Percentiles rank a stretch among this genome's conserved stretches.
Evolutionary conservation across 2,888 invertebrate genomes (phyloP).

Genomic region (Leptogaster cylindrica): DNA sequence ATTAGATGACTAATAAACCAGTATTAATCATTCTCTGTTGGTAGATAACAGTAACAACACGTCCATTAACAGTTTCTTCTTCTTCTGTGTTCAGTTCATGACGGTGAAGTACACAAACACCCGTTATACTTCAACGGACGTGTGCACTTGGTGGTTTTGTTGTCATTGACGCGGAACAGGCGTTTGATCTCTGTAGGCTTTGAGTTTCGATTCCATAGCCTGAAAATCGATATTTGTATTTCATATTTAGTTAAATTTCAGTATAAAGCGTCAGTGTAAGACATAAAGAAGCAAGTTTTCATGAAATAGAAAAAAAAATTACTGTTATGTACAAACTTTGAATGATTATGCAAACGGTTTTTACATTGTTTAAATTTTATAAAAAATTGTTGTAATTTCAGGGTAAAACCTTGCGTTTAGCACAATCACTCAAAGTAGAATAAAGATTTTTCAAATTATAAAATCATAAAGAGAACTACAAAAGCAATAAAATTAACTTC

Average conservation of each 20-base stretch:
- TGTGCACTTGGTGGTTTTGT: conserved; percentile 50
- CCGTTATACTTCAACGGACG: conserved; percentile 46
- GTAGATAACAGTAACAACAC: too few species aligned
- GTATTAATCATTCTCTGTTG: conserved; percentile 37
- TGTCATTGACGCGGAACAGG: conserved; percentile 60
- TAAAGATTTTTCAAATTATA: too few species aligned
- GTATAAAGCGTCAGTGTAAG: not conserved
- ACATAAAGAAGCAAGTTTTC: not conserved
- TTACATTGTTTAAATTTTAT: too few species aligned
- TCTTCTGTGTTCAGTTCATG: not conserved
- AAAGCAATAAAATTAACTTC: too few species aligned
- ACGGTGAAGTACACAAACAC: conserved; percentile 39
- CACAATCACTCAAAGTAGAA: too few species aligned
- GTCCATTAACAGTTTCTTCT: not conserved
- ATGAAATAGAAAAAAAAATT: not conserved
- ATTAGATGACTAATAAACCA: conserved; percentile 35
- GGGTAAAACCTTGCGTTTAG: too few species aligned
- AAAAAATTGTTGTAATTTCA: too few species aligned
- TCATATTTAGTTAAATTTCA: not conserved
- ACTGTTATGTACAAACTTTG: too few species aligned
- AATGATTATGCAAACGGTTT: too few species aligned
- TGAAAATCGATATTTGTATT: conserved; percentile 50
- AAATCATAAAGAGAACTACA: too few species aligned
- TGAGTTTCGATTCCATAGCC: conserved; percentile 62
- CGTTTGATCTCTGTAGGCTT: conserved; percentile 60